Base-by-base conservation (phyloP, 2,888 invertebrate genomes). In the Harpalus rufipes region DNA sequence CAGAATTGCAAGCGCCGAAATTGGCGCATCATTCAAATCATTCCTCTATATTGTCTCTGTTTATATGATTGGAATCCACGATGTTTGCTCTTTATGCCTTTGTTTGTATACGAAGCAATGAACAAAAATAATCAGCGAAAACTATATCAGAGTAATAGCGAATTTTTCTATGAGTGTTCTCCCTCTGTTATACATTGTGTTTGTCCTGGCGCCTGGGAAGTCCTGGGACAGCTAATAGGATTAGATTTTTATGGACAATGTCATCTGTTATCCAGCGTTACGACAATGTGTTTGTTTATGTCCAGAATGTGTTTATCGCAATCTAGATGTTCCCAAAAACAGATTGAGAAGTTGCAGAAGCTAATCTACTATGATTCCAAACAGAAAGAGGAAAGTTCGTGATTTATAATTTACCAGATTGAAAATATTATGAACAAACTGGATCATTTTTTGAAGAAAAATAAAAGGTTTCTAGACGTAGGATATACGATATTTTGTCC, bases 161-260 rank as follows among this genome's bases (percentile, higher is more conserved):
- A 51, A 51, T 51, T 51, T 51, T 51, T 51, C 44, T 51, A 51
- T 51, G 44, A 51, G 10, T 51, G 44, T 51, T 51, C 10, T 51
- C 44, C 44, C 44, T 12, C 44, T 12, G 12, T 12, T 51, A 32
- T 32, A 51, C 44, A 51, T 51, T 51, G 44, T 51, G 44, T 68
- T 12, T 10, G 68, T 32, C 32, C 68, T 32, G 72, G 72, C 72
- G 72, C 72, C 72, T 16, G 18, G 18, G 21, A 74, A 74, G 21
- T 44, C 41, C 44, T 7, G 87, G 88, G 88, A 88, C 88, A 87
- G 89, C 89, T 90, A 91, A 91, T 90, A 90, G 89, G 90, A 91
- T 91, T 91, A 90, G 89, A 91, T 90, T 91, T 91, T 91, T 91
- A 91, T 90, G 90, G 90, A 89, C 89, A 89, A 87, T 89, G 90